Conservation (phyloP, 2,113 vertebrate genomes). For the Nettapus auritus region DNA sequence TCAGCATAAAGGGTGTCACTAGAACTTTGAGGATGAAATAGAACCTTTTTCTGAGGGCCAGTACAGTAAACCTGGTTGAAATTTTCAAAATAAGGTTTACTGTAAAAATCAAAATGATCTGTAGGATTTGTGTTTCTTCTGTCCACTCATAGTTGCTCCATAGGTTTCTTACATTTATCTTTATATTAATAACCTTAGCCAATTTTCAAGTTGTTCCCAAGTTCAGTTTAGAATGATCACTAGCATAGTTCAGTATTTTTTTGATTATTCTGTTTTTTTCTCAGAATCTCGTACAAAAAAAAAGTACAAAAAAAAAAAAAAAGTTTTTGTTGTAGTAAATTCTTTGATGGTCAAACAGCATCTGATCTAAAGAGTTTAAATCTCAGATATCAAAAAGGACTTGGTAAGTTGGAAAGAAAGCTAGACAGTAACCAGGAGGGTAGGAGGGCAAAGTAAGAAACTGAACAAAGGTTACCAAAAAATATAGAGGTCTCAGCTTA, state of each 20-base stretch:
- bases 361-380: not conserved
- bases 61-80: not conserved
- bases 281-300: not conserved
- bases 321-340: not conserved
- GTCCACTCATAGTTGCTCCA: not conserved
- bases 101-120: not conserved
- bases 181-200: not conserved
- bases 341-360: not conserved
- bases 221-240: not conserved
- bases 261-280: not conserved
- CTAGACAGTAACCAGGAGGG: not conserved
- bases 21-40: constrained; percentile 51
- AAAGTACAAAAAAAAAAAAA: not conserved
- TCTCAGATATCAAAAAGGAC: not conserved
- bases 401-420: not conserved
- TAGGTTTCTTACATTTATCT: not conserved
- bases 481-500: not conserved
- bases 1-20: constrained; percentile 56
- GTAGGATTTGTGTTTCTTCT: not conserved
- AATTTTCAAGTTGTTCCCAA: not conserved
- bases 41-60: not conserved
- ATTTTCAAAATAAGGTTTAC: not conserved
- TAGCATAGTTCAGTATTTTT: not conserved
- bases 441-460: not conserved
- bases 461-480: constrained; percentile 26